Conservation (phyloP, 2,113 vertebrate species). For the Oreocharis arfaki region DNA sequence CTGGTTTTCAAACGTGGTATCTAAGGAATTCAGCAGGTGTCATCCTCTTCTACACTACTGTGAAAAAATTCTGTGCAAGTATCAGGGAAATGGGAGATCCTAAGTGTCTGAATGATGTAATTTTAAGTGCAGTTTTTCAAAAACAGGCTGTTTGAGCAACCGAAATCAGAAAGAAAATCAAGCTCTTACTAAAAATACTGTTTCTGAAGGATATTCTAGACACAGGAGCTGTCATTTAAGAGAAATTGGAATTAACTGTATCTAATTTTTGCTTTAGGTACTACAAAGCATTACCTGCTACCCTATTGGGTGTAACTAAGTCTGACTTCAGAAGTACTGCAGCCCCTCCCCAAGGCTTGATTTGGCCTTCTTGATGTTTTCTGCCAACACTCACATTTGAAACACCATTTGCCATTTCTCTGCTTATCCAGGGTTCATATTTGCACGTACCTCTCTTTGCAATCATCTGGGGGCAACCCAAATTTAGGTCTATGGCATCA, state of each 20-base stretch:
- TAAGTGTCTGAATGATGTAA: not conserved
- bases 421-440: not conserved
- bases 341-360: not conserved
- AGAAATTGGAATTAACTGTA: not conserved
- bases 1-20: not conserved
- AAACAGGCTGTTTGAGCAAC: not conserved
- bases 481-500: constrained; percentile 92
- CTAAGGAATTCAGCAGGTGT: not conserved
- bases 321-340: not conserved
- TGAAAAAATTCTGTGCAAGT: not conserved
- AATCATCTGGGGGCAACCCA: constrained; percentile 98
- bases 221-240: not conserved
- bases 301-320: not conserved
- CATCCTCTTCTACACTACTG: not conserved
- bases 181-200: not conserved
- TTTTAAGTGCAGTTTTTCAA: not conserved
- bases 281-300: not conserved
- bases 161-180: not conserved
- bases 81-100: not conserved
- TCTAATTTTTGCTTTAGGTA: not conserved
- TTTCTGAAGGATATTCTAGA: not conserved
- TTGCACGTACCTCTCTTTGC: constrained; percentile 88
- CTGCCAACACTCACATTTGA: not conserved
- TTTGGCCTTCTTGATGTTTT: not conserved
- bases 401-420: not conserved